Evolutionary conservation across 1,140 invertebrate genomes (phyloP), one percentile per base, ranked within the genome.

Genomic region (Cydia splendana): DNA sequence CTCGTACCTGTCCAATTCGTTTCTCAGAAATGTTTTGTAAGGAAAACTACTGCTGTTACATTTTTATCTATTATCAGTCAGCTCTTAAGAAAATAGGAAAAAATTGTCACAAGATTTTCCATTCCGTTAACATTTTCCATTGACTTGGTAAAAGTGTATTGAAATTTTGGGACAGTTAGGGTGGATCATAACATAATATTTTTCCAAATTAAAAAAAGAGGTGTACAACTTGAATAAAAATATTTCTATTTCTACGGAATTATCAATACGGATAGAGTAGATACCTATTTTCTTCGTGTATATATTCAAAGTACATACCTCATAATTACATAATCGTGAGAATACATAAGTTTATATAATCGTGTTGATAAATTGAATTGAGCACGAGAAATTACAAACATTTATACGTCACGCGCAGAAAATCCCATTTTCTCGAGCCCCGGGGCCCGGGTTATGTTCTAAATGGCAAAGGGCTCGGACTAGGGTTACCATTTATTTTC

Each of bases 361-460:
- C 18, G 57, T 24, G 20, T 62, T 24, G 9, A 62, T 10, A 62
- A 62, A 62, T 62, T 62, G 2, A 62, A 24, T 20, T 62, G 53
- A 57, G 7, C 53, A 18, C 15, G 53, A 18, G n/a, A 62, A 24
- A 62, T 62, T 20, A 62, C 57, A 79, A 83, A 86, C 82, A 85
- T 83, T 86, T 79, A 79, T 82, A 79, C 82, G 57, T 62, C 57
- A 62, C 18, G 3, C 15, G 7, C 57, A 62, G 57, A 62, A 62
- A 24, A 62, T 10, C 57, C 57, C 57, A 62, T 62, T 62, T 62
- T 24, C 20, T 62, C 57, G 57, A 62, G 57, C 57, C 57, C 57
- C 18, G 10, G 57, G 45, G 45, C 13, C 13, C 45, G 45, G 57
- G 57, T 24, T 62, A 62, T 20, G 57, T 10, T 24, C 57, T 24